Conservation (phyloP, 2,888 invertebrate species). For the Serrognathus titanus region DNA sequence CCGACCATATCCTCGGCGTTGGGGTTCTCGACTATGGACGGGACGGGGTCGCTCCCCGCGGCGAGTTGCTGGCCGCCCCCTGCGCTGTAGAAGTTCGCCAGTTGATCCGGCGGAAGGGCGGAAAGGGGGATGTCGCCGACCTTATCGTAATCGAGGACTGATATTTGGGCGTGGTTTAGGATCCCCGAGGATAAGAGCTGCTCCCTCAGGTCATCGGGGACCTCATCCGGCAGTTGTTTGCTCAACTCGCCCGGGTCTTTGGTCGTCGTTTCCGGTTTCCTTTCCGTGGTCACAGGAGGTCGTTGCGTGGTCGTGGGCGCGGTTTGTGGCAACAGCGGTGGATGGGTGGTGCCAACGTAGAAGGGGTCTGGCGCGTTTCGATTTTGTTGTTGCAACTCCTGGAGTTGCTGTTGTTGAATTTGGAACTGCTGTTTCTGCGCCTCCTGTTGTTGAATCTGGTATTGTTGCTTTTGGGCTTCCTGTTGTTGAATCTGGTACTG, state of each 20-base stretch:
- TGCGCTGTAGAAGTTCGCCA: slow-evolving; percentile 83
- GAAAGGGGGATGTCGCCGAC: slow-evolving; percentile 81
- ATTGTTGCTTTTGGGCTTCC: slow-evolving; percentile 6
- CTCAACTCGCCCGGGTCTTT: slow-evolving; percentile 59
- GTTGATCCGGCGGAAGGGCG: slow-evolving; percentile 77
- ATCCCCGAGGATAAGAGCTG: slow-evolving; percentile 83
- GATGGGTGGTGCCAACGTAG: slow-evolving; percentile 11
- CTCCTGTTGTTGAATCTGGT: slow-evolving; percentile 24
- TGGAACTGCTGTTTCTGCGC: slow-evolving; percentile 17
- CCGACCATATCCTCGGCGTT: slow-evolving; percentile 49
- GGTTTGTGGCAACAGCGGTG: slow-evolving; percentile 45
- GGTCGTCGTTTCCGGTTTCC: slow-evolving; percentile 46
- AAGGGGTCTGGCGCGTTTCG: slow-evolving; percentile 1
- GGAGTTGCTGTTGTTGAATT: slow-evolving; percentile 12
- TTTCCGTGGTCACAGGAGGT: slow-evolving; percentile 50
- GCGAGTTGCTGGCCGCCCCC: slow-evolving; percentile 71
- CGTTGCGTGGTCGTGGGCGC: slow-evolving; percentile 51
- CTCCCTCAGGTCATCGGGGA: slow-evolving; percentile 80
- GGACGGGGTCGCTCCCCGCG: slow-evolving; percentile 63
- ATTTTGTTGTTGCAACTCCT: slow-evolving; percentile 32
- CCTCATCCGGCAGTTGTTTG: slow-evolving; percentile 74
- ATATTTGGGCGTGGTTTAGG: slow-evolving; percentile 82
- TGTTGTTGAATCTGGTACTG: slow-evolving; percentile 46
- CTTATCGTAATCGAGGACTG: slow-evolving; percentile 83
- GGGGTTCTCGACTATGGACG: slow-evolving; percentile 62